A percentile compares a stretch with the other conserved stretches of the same genome.
These are phyloP conservation scores for Mormyrops attenuatus DNA, from an alignment of 2,797 vertebrate genomes.

Conservation along the genomic window DNA sequence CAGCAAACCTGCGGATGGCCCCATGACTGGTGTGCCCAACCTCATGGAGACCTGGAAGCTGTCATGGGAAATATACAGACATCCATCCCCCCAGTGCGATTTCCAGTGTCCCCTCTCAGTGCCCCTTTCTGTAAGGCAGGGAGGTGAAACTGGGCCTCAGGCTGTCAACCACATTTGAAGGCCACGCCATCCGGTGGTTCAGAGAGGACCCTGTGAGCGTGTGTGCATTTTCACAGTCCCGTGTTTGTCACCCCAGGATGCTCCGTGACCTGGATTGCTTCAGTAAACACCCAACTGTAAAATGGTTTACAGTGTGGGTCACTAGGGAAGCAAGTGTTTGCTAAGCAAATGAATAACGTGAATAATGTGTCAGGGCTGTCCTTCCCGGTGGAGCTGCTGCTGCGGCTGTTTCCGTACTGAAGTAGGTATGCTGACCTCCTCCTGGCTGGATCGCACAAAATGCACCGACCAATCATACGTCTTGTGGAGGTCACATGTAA, in stretches of 20 bases:
- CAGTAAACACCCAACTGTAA: background rate
- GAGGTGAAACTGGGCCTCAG: background rate
- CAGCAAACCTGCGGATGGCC: background rate
- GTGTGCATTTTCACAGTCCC: background rate
- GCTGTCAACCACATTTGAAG: background rate
- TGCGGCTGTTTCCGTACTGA: background rate
- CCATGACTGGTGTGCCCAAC: background rate
- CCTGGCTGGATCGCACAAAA: background rate
- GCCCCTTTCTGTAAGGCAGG: background rate
- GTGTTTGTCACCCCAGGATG: background rate
- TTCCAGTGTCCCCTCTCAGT: background rate
- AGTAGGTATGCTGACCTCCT: background rate
- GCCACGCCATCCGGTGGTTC: background rate
- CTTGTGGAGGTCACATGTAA: background rate
- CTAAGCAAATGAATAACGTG: background rate
- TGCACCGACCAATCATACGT: background rate
- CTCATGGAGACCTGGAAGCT: background rate
- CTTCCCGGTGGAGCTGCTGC: background rate
- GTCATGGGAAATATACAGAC: background rate
- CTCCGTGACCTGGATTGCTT: background rate
- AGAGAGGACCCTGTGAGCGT: background rate
- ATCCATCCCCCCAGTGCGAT: background rate
- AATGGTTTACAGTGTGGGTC: background rate
- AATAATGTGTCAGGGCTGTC: background rate
- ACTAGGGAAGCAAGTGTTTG: slow-evolving; percentile 5